Base-by-base conservation (phyloP, 2,797 vertebrate species). In the Tinamus major region DNA sequence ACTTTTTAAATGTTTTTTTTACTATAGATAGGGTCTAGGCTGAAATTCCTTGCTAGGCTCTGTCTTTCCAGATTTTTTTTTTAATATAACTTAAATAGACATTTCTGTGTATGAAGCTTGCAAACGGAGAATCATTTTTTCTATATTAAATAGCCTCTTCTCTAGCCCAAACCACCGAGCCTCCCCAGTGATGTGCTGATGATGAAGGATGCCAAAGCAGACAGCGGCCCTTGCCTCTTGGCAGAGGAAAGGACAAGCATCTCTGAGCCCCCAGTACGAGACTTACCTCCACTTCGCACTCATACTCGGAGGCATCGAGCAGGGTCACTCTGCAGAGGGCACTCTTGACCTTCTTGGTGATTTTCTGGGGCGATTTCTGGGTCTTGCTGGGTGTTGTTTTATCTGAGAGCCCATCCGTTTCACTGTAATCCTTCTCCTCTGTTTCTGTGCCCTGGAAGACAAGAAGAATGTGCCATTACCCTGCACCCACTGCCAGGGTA, bases 281-380 rank as follows among this genome's bases (percentile, higher is more conserved):
- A 85, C 95, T 96, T 98, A 99, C 99, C 99, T 99, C 99, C 79
- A 99, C 98, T 96, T 98, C 98, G 7, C 98, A 98, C 94, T 99
- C 98, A 0, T 98, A 99, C 89, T 99, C 98, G 0, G 98, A 98
- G 46, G 98, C 98, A 95, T 99, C 99, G 31, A 99, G 97, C 91
- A 99, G 98, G 20, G 98, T 98, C 95, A 99, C 98, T 96, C 98
- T 99, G 97, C 99, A 99, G 72, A 98, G 96, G 58, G 97, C 83
- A 4, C 98, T 99, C 98, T 99, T 99, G 51, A 98, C 97, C 55
- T 99, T 98, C 93, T 99, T 99, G 95, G 98, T 98, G 80, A 98
- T 97, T 98, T 99, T 99, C 97, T 99, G 98, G 10, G 99, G 99
- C 3, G 99, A 99, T 94, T 99, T 99, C 95, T 98, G 98, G 93